These are phyloP conservation scores for Hypocryptadius cinnamomeus DNA, from an alignment of 2,113 vertebrate species.

Conservation along the genomic window DNA sequence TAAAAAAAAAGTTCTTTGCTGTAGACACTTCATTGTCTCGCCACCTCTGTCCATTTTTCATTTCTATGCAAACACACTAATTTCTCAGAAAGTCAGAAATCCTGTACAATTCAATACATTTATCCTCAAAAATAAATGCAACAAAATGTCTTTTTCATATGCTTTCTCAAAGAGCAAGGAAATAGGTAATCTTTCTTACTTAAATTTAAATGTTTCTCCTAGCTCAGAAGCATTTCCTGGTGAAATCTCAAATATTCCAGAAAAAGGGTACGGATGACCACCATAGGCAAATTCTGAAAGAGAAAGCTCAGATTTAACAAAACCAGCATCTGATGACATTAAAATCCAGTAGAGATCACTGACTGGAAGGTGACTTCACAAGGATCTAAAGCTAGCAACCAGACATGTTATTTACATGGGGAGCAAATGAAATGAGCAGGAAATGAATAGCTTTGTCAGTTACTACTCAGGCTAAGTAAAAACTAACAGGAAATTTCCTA, in stretches of 20 bases:
- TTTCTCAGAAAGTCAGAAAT: background rate
- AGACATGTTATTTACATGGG: background rate
- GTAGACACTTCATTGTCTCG: background rate
- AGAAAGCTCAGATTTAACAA: slow-evolving; percentile 64
- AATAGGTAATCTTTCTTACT: slow-evolving; percentile 74
- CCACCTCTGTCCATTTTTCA: background rate
- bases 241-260: slow-evolving; percentile 98
- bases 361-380: background rate
- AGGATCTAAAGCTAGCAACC: background rate
- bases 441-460: background rate
- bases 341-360: background rate
- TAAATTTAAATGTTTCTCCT: slow-evolving; percentile 98
- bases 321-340: background rate
- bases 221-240: slow-evolving; percentile 94
- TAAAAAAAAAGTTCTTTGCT: background rate
- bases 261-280: slow-evolving; percentile 97
- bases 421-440: background rate
- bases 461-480: background rate
- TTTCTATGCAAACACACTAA: background rate
- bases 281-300: slow-evolving; percentile 96
- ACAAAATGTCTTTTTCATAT: background rate
- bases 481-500: background rate
- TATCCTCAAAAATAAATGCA: background rate
- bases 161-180: slow-evolving; percentile 8
- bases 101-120: background rate